phyloP scores from a whole-genome alignment of 2,888 invertebrate genomes.

The Acronicta leporina region DNA sequence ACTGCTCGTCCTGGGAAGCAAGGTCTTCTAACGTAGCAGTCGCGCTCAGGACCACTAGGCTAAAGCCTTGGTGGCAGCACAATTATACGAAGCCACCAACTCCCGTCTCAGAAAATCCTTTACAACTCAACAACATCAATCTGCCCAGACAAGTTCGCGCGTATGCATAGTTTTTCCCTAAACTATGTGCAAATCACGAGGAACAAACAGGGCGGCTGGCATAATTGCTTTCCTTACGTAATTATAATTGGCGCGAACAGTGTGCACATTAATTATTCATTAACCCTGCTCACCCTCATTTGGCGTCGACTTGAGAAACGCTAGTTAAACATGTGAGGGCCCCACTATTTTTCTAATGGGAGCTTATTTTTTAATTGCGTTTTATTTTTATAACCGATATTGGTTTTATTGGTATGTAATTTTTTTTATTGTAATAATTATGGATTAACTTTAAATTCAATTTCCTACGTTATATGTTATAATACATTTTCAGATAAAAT shows the following conservation, averaged over 20 bases:
- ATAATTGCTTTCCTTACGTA: conserved; percentile 84
- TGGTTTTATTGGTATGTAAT: not conserved
- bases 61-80: too few species aligned
- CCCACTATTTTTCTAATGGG: conserved; percentile 74
- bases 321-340: conserved; percentile 77
- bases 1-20: too few species aligned
- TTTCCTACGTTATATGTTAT: too few species aligned
- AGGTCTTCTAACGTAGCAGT: too few species aligned
- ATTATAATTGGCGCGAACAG: conserved; percentile 86
- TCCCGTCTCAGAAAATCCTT: too few species aligned
- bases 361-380: conserved; percentile 74
- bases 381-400: conserved; percentile 42
- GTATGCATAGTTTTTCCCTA: conserved; percentile 55
- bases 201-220: conserved; percentile 52
- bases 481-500: too few species aligned
- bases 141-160: conserved; percentile 27
- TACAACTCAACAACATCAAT: too few species aligned
- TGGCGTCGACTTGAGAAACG: conserved; percentile 80
- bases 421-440: not conserved
- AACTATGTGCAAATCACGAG: conserved; percentile 57
- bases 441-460: too few species aligned
- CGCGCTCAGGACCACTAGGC: too few species aligned
- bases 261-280: conserved; percentile 87
- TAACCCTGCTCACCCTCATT: conserved; percentile 80
- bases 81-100: too few species aligned